phyloP scores from a whole-genome alignment of 1,140 invertebrate species.

The Holcopasites calliopsidis region DNA sequence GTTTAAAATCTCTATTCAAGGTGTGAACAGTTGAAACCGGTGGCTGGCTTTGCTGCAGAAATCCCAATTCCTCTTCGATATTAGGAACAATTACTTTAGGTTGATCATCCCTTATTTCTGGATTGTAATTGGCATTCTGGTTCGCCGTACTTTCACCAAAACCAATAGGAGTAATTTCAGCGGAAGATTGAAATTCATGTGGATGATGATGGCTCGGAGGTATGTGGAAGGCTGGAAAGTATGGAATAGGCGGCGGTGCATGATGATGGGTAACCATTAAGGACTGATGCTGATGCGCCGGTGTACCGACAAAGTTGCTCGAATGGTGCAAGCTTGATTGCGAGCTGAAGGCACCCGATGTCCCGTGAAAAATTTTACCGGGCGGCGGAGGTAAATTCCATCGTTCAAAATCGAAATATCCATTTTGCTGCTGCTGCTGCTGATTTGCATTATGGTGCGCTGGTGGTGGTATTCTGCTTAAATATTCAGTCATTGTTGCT shows the following conservation, averaged over 20 bases:
- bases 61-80: slow-evolving; percentile 91
- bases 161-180: slow-evolving; percentile 83
- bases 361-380: slow-evolving; percentile 83
- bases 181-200: slow-evolving; percentile 84
- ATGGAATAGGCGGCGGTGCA: slow-evolving; percentile 81
- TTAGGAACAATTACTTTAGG: slow-evolving; percentile 91
- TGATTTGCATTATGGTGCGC: slow-evolving; percentile 84
- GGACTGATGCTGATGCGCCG: slow-evolving; percentile 83
- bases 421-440: slow-evolving; percentile 80
- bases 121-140: slow-evolving; percentile 58
- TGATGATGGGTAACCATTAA: slow-evolving; percentile 84
- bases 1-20: slow-evolving; percentile 75
- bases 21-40: slow-evolving; percentile 48
- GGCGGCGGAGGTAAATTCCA: slow-evolving; percentile 86
- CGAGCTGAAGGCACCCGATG: slow-evolving; percentile 79
- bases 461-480: slow-evolving; percentile 84
- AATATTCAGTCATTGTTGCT: slow-evolving; percentile 80
- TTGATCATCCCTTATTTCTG: slow-evolving; percentile 81
- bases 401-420: slow-evolving; percentile 87
- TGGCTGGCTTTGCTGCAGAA: slow-evolving; percentile 79
- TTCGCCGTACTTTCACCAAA: slow-evolving; percentile 63
- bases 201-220: slow-evolving; percentile 75
- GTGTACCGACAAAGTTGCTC: slow-evolving; percentile 77
- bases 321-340: slow-evolving; percentile 81
- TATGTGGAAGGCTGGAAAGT: slow-evolving; percentile 86